Conservation (phyloP, 2,113 vertebrate genomes). For the Calyptommatus sinebrachiatus region DNA sequence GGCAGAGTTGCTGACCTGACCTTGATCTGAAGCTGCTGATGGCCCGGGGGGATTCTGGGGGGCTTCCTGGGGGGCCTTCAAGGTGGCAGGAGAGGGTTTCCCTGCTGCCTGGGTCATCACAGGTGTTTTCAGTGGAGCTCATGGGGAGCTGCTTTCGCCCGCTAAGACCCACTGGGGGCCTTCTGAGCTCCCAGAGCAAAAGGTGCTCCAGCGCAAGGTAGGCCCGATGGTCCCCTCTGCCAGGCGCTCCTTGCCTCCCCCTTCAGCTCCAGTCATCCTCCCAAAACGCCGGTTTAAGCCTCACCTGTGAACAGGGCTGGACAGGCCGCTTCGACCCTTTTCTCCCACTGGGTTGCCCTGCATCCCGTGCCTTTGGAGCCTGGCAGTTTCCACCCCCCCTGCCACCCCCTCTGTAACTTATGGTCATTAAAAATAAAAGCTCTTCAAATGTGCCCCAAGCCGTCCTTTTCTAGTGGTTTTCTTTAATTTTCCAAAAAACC, state of each 20-base stretch:
- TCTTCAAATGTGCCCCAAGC: constrained; percentile 31
- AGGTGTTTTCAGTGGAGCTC: constrained; percentile 46
- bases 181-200: neutral
- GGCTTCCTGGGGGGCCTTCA: neutral
- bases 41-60: constrained; percentile 7
- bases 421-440: constrained; percentile 71
- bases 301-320: constrained; percentile 61
- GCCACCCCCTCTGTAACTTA: constrained; percentile 71
- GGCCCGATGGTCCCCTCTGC: too few relatives aligned
- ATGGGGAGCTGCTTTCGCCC: constrained; percentile 23
- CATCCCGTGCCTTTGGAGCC: constrained; percentile 62
- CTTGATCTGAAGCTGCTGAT: constrained; percentile 40
- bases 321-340: constrained; percentile 64
- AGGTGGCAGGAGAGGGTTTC: neutral
- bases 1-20: constrained; percentile 9
- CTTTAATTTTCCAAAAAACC: neutral
- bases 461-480: neutral
- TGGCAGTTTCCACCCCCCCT: constrained; percentile 64
- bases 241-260: too few relatives aligned
- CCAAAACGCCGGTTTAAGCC: constrained; percentile 57
- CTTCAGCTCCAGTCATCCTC: constrained; percentile 45
- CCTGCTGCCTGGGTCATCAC: neutral
- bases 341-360: constrained; percentile 59
- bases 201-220: neutral
- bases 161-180: constrained; percentile 3